Base-by-base conservation (phyloP, 1,140 invertebrate species). In the Drosophila nikananu region DNA sequence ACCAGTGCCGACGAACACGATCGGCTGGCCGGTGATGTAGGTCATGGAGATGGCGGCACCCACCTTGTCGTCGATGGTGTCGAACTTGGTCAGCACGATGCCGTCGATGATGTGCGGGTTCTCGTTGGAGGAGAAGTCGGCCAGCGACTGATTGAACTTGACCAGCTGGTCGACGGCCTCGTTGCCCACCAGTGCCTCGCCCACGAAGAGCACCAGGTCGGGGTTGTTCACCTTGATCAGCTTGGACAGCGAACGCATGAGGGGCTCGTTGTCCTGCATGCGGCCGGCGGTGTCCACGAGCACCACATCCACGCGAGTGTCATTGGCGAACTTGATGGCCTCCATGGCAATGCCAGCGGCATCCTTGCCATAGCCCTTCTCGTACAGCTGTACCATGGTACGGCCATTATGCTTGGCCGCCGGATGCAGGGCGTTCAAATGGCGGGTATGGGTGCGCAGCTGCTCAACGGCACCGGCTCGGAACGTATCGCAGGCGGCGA, bases 41-140 rank as follows among this genome's bases (percentile, higher is more conserved):
- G 99, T 99, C 99, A 99, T 99, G 10, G 99, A 99, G 82, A 99
- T 99, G 48, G 99, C 99, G 58, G 99, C 99, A 25, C 99, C 99
- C 54, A 99, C 98, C 95, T 99, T 99, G 93, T 99, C 99, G 94
- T 99, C 99, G 91, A 99, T 99, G 2, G 99, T 99, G 93, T 99
- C 99, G 94, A 99, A 99, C 94, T 99, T 99, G 13, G 99, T 99
- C 3, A 99, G 94, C 5, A 99, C 98, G 79, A 99, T 99, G 27
- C 98, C 99, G 94, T 99, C 99, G 81, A 99, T 99, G 54, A 97
- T 95, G 94, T 98, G 97, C 3, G 98, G 97, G 93, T 96, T 96
- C n/a, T 94, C 93, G 25, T 96, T 96, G 37, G 95, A 95, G 25
- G 97, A 97, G 91, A 97, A 97, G 93, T 98, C 97, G 13, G 97